Evolutionary conservation across 2,888 invertebrate species (phyloP), one percentile per base, ranked within the genome.

Genomic region (Eupelmus urozonus): DNA sequence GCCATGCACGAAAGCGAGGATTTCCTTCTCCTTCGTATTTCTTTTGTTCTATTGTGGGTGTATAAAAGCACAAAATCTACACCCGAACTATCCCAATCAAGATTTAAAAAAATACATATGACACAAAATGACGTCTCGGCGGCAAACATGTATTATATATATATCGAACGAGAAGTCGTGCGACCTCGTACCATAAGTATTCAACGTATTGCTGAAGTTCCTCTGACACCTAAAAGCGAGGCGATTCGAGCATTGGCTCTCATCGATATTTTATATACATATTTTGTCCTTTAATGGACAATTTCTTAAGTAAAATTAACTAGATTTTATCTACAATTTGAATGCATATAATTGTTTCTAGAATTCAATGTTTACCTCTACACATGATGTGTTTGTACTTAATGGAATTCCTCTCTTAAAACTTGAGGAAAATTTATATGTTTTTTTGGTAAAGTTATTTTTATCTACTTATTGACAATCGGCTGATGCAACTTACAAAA

Each of bases 161-260:
- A 73, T 78, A 78, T 71, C 53, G 80, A 78, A 78, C 77, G 75
- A 75, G 75, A 60, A 72, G 80, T 78, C 75, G 78, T 75, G 75
- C 75, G 71, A 78, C 67, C 59, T 77, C 69, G 70, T 73, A 80
- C 27, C 65, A 76, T 76, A 76, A 80, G 76, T 78, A 80, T 80
- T 80, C 73, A 78, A 76, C 51, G 66, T 78, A 71, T 78, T 76
- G 80, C 78, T 78, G 80, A 80, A 80, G 80, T 80, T 80, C 80
- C 80, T 80, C 78, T 69, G 60, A 65, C 45, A 78, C 42, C 67
- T 57, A 42, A 71, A 75, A 75, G 71, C 67, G 69, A 76, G 76
- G 40, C 65, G 67, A 72, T 79, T 65, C 65, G 20, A 65, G 63
- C 63, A 74, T 70, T n/a, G 29, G 74, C 70, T 74, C 42, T 25